Conservation (phyloP, 2,797 vertebrate species). For the Brachyrhaphis roseni region DNA sequence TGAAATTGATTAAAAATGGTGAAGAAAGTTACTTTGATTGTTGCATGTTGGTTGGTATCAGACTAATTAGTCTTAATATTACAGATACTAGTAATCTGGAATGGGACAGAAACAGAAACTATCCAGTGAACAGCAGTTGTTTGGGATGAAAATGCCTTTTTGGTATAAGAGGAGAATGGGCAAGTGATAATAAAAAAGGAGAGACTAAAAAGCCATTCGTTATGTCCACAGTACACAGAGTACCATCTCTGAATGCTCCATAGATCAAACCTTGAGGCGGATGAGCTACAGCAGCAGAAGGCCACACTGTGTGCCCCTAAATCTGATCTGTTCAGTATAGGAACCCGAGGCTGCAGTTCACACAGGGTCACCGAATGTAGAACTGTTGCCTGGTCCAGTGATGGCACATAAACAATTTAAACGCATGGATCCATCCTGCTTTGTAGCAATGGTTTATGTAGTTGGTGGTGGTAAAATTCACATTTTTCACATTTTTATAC, state of each 20-base stretch:
- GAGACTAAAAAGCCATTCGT: not conserved
- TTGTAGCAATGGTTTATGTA: not conserved
- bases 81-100: not conserved
- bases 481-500: too few species aligned
- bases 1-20: not conserved
- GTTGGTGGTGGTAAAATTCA: not conserved
- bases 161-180: not conserved
- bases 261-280: not conserved
- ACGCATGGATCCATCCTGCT: not conserved
- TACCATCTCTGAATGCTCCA: not conserved
- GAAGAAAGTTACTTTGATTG: not conserved
- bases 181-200: not conserved
- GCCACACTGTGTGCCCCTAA: not conserved
- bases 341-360: not conserved
- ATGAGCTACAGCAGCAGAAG: slow-evolving; percentile 5
- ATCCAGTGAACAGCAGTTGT: not conserved
- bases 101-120: not conserved
- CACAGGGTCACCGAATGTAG: not conserved
- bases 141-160: not conserved
- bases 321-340: not conserved
- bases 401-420: not conserved
- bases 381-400: not conserved
- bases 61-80: not conserved
- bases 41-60: not conserved
- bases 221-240: not conserved